Base-by-base conservation (phyloP, 1,140 invertebrate genomes). In the Scaptomyza pallida region DNA sequence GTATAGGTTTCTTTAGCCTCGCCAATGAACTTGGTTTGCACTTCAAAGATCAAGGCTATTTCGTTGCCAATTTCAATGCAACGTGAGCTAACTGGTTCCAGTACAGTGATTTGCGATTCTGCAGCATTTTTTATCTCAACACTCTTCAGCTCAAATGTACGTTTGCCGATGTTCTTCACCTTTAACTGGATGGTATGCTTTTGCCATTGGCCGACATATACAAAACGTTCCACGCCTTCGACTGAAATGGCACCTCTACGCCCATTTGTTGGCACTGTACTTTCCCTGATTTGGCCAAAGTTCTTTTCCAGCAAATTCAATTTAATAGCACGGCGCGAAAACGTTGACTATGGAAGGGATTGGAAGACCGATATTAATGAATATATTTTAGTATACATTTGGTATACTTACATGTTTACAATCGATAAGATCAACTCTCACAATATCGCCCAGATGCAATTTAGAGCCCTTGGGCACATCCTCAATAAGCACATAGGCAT, bases 1-100 rank as follows among this genome's bases (percentile, higher is more conserved):
- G 93, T 77, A 43, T 94, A 92, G 5, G 93, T 65, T 90, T 95
- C 95, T 23, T 92, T 92, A 0, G 93, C 93, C 21, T 76, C 80
- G 3, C 95, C 95, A 48, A 94, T 76, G 51, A 92, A 93, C 90
- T 91, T 93, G 0, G 92, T 92, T 26, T 81, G 15, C 0, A 79
- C 55, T 30, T 86, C 52, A n/a, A 91, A 50, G 0, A 37, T 10
- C 4, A 90, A 0, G 0, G 45, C 6, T 1, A 78, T 33, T 5
- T 60, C 10, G 0, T 15, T 26, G 0, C 19, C 40, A 0, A n/a
- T 12, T 0, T 1, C 4, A 5, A 86, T 55, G 0, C 35, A 1
- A 2, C 41, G 4, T 8, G 55, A 1, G 4, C 17, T 15, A 0
- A 30, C 5, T 0, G 82, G 82, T n/a, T 78, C 65, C 5, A 81